A percentile compares a stretch with the other conserved stretches of the same genome.
Conservation (phyloP, 2,888 invertebrate genomes). For the Cantharis flavilabris region DNA sequence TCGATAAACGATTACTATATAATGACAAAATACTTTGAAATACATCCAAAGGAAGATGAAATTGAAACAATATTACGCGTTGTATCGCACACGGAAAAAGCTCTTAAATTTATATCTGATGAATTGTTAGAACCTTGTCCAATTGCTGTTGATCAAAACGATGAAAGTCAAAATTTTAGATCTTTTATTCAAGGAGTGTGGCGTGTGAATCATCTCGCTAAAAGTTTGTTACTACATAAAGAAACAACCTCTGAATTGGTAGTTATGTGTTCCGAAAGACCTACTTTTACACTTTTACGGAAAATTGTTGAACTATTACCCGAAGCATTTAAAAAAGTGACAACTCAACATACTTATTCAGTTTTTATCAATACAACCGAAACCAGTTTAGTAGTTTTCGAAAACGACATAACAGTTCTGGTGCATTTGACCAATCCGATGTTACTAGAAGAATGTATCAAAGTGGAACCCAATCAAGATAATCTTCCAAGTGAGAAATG, state of each 20-base stretch:
- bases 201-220: conserved; percentile 91
- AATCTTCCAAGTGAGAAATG: conserved; percentile 99
- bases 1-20: conserved; percentile 97
- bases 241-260: conserved; percentile 91
- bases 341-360: conserved; percentile 77
- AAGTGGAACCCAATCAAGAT: conserved; percentile 81
- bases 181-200: conserved; percentile 93
- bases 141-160: conserved; percentile 32
- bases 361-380: conserved; percentile 84
- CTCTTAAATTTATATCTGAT: conserved; percentile 93
- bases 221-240: conserved; percentile 86
- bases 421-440: conserved; percentile 92
- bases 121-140: conserved; percentile 68
- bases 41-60: conserved; percentile 92
- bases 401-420: conserved; percentile 77
- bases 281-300: conserved; percentile 84
- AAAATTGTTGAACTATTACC: conserved; percentile 86
- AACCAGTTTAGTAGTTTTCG: conserved; percentile 81
- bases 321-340: conserved; percentile 72
- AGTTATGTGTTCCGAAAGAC: conserved; percentile 92
- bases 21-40: conserved; percentile 87
- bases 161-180: conserved; percentile 76
- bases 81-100: conserved; percentile 91
- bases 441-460: conserved; percentile 80
- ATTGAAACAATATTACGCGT: conserved; percentile 87